Evolutionary conservation across 2,113 vertebrate genomes (phyloP).

Genomic region (Terrapene triunguis): DNA sequence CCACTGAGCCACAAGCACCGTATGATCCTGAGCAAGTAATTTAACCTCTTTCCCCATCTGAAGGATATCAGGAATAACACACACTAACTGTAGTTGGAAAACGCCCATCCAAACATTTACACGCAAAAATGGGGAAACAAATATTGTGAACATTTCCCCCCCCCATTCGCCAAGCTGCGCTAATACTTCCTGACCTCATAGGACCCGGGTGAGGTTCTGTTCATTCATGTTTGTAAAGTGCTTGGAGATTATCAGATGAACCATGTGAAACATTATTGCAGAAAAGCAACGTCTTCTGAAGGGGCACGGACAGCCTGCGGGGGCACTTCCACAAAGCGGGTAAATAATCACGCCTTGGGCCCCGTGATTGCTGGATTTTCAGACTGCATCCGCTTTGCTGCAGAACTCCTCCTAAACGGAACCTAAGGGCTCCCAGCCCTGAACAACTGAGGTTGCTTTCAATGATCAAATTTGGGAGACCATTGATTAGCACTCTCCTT

Average conservation of each 20-base stretch:
- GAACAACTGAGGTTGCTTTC: neutral
- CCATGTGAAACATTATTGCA: neutral
- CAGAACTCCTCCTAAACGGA: neutral
- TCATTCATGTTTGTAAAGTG: neutral
- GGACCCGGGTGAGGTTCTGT: neutral
- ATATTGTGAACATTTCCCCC: neutral
- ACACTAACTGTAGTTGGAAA: no score
- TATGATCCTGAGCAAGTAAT: no score
- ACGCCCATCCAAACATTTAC: no score
- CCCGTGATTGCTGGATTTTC: fast-evolving
- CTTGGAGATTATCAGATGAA: neutral
- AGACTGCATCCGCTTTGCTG: neutral
- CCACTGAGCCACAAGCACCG: no score
- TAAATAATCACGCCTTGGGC: neutral
- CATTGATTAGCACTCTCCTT: neutral
- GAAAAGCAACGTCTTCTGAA: neutral
- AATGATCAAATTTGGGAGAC: neutral
- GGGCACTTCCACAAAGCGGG: neutral
- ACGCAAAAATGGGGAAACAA: no score
- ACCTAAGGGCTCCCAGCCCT: fast-evolving
- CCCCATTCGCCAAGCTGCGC: neutral
- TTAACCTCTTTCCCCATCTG: no score
- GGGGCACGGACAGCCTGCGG: neutral
- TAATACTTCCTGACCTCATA: neutral
- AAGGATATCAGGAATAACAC: no score